These are phyloP conservation scores for Orchesella flavescens DNA, from an alignment of 2,888 invertebrate species.

Conservation along the genomic window DNA sequence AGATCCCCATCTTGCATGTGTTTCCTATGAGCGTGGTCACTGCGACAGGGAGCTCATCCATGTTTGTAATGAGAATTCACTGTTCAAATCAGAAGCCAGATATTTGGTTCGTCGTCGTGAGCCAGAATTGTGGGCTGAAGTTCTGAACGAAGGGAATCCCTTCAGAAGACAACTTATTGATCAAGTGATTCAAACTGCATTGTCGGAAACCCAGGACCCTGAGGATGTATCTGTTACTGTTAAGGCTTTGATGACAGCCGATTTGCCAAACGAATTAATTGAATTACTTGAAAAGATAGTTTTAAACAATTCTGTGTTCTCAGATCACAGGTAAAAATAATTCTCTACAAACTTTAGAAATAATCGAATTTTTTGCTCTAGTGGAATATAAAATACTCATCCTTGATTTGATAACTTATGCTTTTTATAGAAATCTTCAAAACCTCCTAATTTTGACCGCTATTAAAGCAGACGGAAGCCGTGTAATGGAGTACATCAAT, in stretches of 20 bases:
- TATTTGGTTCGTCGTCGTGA: slow-evolving; percentile 96
- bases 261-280: slow-evolving; percentile 98
- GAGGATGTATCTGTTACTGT: slow-evolving; percentile 99
- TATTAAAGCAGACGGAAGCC: slow-evolving; percentile 97
- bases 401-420: too few species aligned
- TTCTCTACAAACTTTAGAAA: slow-evolving; percentile 6
- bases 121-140: slow-evolving; percentile 96
- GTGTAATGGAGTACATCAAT: slow-evolving; percentile 99
- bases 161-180: slow-evolving; percentile 96
- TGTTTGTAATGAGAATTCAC: slow-evolving; percentile 99
- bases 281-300: slow-evolving; percentile 99
- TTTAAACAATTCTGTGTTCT: slow-evolving; percentile 97
- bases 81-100: slow-evolving; percentile 97
- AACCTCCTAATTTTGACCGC: slow-evolving; percentile 97
- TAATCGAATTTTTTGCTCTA: too few species aligned
- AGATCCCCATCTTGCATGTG: slow-evolving; percentile 98
- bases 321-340: slow-evolving; percentile 84
- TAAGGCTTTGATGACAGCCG: slow-evolving; percentile 99
- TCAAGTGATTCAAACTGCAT: slow-evolving; percentile 97
- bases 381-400: too few species aligned
- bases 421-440: slow-evolving; percentile 88
- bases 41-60: slow-evolving; percentile 98
- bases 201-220: slow-evolving; percentile 98
- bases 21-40: slow-evolving; percentile 98
- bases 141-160: slow-evolving; percentile 92